Evolutionary conservation across 1,140 invertebrate genomes (phyloP).

Genomic region (Diuraphis noxia): DNA sequence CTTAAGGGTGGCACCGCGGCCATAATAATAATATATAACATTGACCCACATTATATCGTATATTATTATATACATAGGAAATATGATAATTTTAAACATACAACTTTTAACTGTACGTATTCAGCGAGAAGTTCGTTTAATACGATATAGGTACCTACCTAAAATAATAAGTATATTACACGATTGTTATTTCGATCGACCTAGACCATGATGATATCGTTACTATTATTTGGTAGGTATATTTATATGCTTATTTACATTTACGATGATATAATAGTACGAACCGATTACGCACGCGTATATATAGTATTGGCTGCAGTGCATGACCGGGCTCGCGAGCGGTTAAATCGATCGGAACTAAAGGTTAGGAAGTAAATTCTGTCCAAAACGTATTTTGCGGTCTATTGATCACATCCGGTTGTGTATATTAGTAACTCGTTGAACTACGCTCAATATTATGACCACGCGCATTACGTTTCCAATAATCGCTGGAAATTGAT

Average conservation of each 20-base stretch:
- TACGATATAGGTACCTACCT: background rate
- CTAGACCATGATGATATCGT: background rate
- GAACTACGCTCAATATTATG: background rate
- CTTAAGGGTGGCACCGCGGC: background rate
- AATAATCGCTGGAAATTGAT: background rate
- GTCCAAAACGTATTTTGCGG: background rate
- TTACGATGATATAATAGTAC: background rate
- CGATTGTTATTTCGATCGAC: background rate
- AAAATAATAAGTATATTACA: background rate
- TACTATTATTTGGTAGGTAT: background rate
- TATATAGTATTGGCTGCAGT: background rate
- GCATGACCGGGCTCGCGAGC: background rate
- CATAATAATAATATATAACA: slow-evolving; percentile 4
- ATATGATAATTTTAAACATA: background rate
- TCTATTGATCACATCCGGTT: background rate
- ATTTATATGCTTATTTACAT: background rate
- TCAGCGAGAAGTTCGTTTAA: background rate
- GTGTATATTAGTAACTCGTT: background rate
- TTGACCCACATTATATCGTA: slow-evolving; percentile 10
- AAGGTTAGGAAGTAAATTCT: slow-evolving; percentile 3
- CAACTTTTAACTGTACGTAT: background rate
- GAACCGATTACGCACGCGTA: background rate
- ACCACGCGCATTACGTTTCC: background rate
- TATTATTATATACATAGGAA: background rate
- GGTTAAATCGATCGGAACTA: slow-evolving; percentile 1